Conservation (phyloP, 2,113 vertebrate genomes). For the Halichoeres trimaculatus region DNA sequence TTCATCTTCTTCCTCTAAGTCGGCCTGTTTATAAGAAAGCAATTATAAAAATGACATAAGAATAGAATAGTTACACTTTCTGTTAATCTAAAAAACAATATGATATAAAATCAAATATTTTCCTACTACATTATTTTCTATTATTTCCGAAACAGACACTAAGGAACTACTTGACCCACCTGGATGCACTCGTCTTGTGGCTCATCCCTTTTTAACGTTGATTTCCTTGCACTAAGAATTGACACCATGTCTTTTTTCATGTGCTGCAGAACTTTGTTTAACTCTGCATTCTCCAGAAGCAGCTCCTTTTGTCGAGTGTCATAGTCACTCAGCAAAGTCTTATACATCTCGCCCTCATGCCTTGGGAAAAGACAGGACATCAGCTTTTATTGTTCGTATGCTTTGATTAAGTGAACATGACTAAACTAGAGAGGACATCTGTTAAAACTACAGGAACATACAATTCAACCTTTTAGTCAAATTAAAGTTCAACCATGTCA, state of each 20-base stretch:
- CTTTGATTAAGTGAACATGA: neutral
- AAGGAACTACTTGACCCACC: slow-evolving; percentile 73
- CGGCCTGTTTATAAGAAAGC: slow-evolving; percentile 67
- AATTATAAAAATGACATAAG: neutral
- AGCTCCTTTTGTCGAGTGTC: slow-evolving; percentile 92
- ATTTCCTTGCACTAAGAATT: slow-evolving; percentile 88
- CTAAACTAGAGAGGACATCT: neutral
- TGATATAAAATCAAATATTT: too few relatives aligned
- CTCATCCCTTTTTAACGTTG: slow-evolving; percentile 81
- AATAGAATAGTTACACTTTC: too few relatives aligned
- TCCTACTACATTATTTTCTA: too few relatives aligned
- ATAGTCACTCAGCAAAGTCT: slow-evolving; percentile 90
- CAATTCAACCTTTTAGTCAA: neutral
- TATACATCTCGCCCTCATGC: slow-evolving; percentile 96
- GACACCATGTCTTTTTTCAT: slow-evolving; percentile 97
- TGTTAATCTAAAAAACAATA: too few relatives aligned
- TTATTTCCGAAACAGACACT: too few relatives aligned
- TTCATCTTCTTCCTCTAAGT: slow-evolving; percentile 92
- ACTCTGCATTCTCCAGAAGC: slow-evolving; percentile 92
- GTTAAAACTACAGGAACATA: neutral
- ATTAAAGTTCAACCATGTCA: neutral
- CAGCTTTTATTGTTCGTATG: neutral
- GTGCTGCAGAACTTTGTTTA: slow-evolving; percentile 95
- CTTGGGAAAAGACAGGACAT: slow-evolving; percentile 77
- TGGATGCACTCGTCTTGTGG: slow-evolving; percentile 79